Evolutionary conservation across 2,888 invertebrate genomes (phyloP).

Genomic region (Drosophila suboccidentalis): DNA sequence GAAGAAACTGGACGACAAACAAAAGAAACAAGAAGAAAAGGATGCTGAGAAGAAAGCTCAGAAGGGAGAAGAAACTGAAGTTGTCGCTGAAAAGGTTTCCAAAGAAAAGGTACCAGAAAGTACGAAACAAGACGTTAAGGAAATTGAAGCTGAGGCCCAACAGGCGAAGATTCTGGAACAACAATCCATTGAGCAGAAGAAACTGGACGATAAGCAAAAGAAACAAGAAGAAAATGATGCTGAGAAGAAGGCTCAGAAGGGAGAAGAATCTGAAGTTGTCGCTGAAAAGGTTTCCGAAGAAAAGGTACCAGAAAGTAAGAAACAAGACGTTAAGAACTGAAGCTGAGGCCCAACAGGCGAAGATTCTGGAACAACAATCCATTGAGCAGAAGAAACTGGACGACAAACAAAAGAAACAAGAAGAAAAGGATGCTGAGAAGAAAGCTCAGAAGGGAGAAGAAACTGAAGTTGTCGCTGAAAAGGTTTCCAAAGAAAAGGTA

Average conservation of each 20-base stretch:
- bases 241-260: too few relatives aligned
- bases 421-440: background rate
- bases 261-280: constrained; percentile 1
- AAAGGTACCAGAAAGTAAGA: background rate
- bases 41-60: background rate
- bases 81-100: background rate
- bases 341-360: constrained; percentile 10
- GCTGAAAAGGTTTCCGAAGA: constrained; percentile 6
- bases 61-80: background rate
- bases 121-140: too few relatives aligned
- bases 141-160: background rate
- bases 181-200: too few relatives aligned
- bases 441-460: background rate
- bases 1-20: background rate
- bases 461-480: constrained; percentile 17
- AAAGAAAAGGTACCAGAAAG: too few relatives aligned
- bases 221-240: too few relatives aligned
- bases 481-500: constrained; percentile 16
- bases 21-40: background rate
- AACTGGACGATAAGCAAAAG: too few relatives aligned
- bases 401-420: too few relatives aligned
- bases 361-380: constrained; percentile 23
- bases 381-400: too few relatives aligned
- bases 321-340: background rate
- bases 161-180: too few relatives aligned